Base-by-base conservation (phyloP, 2,113 vertebrate species). In the Oryzias melastigma region DNA sequence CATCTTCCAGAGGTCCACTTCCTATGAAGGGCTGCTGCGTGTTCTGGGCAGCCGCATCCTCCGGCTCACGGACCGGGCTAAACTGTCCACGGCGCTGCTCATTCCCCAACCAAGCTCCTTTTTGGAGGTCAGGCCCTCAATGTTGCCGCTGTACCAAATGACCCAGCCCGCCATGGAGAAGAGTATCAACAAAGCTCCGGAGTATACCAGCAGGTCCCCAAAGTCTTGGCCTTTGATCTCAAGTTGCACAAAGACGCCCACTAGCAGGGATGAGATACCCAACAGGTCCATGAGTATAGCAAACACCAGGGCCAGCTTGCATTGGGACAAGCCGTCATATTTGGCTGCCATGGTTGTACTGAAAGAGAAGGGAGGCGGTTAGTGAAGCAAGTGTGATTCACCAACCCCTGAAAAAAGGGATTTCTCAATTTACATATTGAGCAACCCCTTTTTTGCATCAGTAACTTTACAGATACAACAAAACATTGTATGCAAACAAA, bases 141-240 rank as follows among this genome's bases (percentile, higher is more conserved):
- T 93, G 71, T 96, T 96, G 64, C 95, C 95, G 0, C 94, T 96
- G 88, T 96, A 96, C 95, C 95, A 96, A 86, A 95, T 86, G 50
- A 96, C 91, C 95, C 95, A 96, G 55, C 93, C 93, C 0, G 91
- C 90, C 68, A 96, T 81, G 53, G 95, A 95, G 67, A 94, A 27
- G 24, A 95, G 86, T 22, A 96, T 88, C 42, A 96, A 86, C 58
- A 96, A 87, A 22, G 92, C 93, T 3, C 94, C 94, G 0, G 93
- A 83, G 84, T 96, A 96, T 65, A 96, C 93, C 54, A 95, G 83
- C 51, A 96, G 78, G 82, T 96, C 95, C 22, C 94, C 94, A 73
- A 95, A 95, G 82, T 95, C 94, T 25, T 74, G 79, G 25, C 93
- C 94, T 8, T 87, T 75, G 48, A 94, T 85, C 78, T 94, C 91